These are phyloP conservation scores for Kryptolebias marmoratus DNA, from an alignment of 2,113 vertebrate genomes.

Conservation along the genomic window DNA sequence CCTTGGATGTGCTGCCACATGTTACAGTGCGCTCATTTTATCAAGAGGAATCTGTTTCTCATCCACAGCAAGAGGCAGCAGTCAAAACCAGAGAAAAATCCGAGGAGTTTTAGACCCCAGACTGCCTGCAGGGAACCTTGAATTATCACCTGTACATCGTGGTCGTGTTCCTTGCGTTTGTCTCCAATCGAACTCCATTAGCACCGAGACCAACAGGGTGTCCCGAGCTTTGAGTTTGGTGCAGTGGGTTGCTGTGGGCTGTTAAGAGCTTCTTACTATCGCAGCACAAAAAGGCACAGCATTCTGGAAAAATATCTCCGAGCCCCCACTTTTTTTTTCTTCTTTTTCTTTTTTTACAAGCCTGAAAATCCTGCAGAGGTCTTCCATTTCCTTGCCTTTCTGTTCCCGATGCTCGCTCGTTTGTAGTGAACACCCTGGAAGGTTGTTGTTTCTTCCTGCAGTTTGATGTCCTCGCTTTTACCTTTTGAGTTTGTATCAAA, in stretches of 20 bases:
- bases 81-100: slow-evolving; percentile 4
- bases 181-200: slow-evolving; percentile 50
- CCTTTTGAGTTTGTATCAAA: slow-evolving; percentile 7
- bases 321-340: background rate
- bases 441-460: background rate
- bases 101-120: slow-evolving; percentile 11
- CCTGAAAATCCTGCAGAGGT: slow-evolving; percentile 25
- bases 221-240: slow-evolving; percentile 20
- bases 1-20: background rate
- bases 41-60: slow-evolving; percentile 48
- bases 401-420: background rate
- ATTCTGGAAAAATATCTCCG: slow-evolving; percentile 7
- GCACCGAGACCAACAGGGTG: background rate
- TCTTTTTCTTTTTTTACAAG: background rate
- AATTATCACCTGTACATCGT: slow-evolving; percentile 32
- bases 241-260: slow-evolving; percentile 15
- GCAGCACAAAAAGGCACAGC: slow-evolving; percentile 3
- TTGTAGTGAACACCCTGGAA: slow-evolving; percentile 23
- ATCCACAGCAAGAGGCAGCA: background rate
- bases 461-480: slow-evolving; percentile 4
- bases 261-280: slow-evolving; percentile 27
- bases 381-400: background rate
- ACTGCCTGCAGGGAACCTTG: slow-evolving; percentile 15
- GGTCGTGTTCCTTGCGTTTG: slow-evolving; percentile 22
- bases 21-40: slow-evolving; percentile 12